phyloP scores from a whole-genome alignment of 2,797 vertebrate species.

The Pogonophryne albipinna region DNA sequence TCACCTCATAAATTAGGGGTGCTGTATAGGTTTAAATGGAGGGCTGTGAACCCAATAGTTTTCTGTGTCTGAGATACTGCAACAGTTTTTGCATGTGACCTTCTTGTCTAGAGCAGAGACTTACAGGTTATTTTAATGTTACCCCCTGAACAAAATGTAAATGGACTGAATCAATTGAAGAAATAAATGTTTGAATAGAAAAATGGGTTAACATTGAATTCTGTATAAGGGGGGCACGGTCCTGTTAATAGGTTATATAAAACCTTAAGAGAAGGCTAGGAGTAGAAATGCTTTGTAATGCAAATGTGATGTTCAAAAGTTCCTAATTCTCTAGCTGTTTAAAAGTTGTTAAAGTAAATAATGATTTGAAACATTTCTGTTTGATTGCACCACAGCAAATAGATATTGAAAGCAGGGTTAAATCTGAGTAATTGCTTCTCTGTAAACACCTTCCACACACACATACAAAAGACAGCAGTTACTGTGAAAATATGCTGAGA shows the following conservation, averaged over 20 bases:
- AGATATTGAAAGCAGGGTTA: slow-evolving; percentile 7
- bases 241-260: not conserved
- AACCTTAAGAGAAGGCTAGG: not conserved
- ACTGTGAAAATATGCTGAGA: slow-evolving; percentile 73
- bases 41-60: not conserved
- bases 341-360: not conserved
- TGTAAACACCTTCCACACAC: slow-evolving; percentile 54
- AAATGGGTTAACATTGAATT: not conserved
- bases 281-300: slow-evolving; percentile 26
- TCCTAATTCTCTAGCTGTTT: not conserved
- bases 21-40: not conserved
- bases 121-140: not conserved
- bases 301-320: slow-evolving; percentile 28
- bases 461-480: slow-evolving; percentile 48
- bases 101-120: too few species aligned
- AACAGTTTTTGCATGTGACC: too few species aligned
- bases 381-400: not conserved
- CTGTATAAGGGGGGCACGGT: not conserved
- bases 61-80: too few species aligned
- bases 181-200: not conserved
- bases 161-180: not conserved
- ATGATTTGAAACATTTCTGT: not conserved
- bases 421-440: slow-evolving; percentile 40
- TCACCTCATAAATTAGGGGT: not conserved
- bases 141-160: not conserved